Evolutionary conservation across 2,113 vertebrate genomes (phyloP), one percentile per base, ranked within the genome.

Genomic region (Aphyosemion australe): DNA sequence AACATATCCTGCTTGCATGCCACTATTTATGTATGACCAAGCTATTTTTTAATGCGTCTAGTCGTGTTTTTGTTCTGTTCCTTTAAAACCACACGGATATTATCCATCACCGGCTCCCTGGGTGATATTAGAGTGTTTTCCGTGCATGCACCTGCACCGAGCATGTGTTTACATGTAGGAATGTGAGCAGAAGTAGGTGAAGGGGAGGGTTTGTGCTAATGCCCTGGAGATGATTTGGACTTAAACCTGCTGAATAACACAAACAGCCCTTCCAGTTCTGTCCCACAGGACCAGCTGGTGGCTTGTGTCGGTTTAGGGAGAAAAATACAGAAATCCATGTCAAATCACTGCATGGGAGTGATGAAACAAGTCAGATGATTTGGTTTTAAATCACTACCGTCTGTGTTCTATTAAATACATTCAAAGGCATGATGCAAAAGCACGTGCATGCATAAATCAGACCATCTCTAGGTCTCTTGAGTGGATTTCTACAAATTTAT

Each of bases 191-290:
- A 18, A 56, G 61, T 14, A 54, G 66, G 65, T 41, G 57, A 55
- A 15, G 48, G 53, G 5, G 60, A 34, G 77, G 69, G 71, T 62
- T 65, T 80, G 72, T 73, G 50, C 56, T 71, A 71, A 87, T 80
- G 73, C 80, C 80, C 86, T 54, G 56, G 79, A 85, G 83, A 83
- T 83, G 80, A 89, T 89, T 88, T 83, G 85, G 70, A 70, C 77
- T 75, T 76, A 75, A 74, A 80, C 74, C 72, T 26, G 58, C 61
- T 15, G 3, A 74, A 76, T 51, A 34, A 80, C 74, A 19, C 34
- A 41, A 68, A 72, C 53, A 69, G 39, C 72, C 69, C 66, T 54
- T 15, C 61, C 71, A 45, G 55, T 70, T 69, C 51, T 80, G 62
- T 87, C 86, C 76, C 82, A 51, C 64, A 39, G 82, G 78, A 81